Evolutionary conservation across 2,113 vertebrate genomes (phyloP), one percentile per base, ranked within the genome.

Genomic region (Lasiurus borealis): DNA sequence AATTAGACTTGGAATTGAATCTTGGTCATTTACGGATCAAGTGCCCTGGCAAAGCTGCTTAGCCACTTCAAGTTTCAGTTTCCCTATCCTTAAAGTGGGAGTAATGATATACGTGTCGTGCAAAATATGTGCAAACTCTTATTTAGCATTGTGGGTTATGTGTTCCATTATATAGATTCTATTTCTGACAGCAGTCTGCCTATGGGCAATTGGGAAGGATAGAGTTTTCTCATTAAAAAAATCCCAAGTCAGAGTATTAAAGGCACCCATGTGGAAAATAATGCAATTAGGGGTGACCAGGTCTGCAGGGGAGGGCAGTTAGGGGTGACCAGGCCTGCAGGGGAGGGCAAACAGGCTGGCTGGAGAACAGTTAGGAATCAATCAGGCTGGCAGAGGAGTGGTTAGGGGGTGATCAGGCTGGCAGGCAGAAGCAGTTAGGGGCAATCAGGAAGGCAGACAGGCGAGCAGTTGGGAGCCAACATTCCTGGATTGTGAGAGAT

Each of bases 141-240:
- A 69, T 6, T 90, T 90, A 80, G 18, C 36, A 21, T 25, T n/a
- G 6, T 81, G 66, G 13, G 23, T 77, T 72, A 11, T 29, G 1
- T 85, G 4, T 77, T 90, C 31, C 13, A 27, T 64, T n/a, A 80
- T 92, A 15, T 44, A 69, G 40, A 50, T 80, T 83, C 69, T 90
- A 76, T 78, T 93, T 94, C 94, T 87, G 59, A 86, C 6, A 29
- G 64, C 83, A 83, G 18, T 71, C 44, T 77, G 66, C 66, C 88
- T 71, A 59, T 0, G 0, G 34, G 34, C 36, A 73, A 16, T 93
- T 85, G 82, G 85, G 52, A 80, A 44, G 44, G 34, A 36, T 36
- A 71, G 6, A 85, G 27, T 40, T 68, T 96, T 91, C 46, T 91
- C 84, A 46, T 93, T 88, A 44, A 71, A 77, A 50, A 95, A 93